These are phyloP conservation scores for Gasterosteus nipponicus DNA, from an alignment of 2,113 vertebrate genomes.

Conservation along the genomic window DNA sequence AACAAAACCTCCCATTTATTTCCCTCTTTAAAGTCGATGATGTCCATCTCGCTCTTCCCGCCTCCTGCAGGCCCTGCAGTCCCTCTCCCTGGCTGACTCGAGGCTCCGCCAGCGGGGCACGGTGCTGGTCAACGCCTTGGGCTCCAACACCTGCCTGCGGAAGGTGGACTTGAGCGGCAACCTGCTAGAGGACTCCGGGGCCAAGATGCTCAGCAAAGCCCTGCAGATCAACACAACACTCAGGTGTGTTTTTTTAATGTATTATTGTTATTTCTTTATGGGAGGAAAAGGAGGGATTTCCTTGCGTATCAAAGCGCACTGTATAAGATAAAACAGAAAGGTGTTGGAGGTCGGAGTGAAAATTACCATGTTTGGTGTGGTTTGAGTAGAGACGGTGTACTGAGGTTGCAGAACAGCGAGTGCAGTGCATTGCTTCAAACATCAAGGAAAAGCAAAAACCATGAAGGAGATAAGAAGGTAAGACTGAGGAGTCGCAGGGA, in stretches of 20 bases:
- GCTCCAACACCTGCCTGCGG: slow-evolving; percentile 88
- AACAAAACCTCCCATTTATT: not conserved
- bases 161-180: slow-evolving; percentile 92
- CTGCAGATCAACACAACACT: slow-evolving; percentile 92
- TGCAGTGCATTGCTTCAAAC: slow-evolving; percentile 32
- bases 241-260: slow-evolving; percentile 76
- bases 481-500: slow-evolving; percentile 11
- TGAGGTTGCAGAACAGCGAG: slow-evolving; percentile 20
- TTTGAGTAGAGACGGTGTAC: slow-evolving; percentile 14
- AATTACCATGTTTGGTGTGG: slow-evolving; percentile 25
- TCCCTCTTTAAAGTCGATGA: not conserved
- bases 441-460: not conserved
- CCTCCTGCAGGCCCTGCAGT: slow-evolving; percentile 83
- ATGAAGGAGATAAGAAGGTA: slow-evolving; percentile 34
- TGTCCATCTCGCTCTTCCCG: not conserved
- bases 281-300: not conserved
- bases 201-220: slow-evolving; percentile 93
- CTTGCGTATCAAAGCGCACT: not conserved
- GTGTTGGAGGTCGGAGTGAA: slow-evolving; percentile 32
- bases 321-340: not conserved
- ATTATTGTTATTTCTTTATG: not conserved
- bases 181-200: slow-evolving; percentile 89
- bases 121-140: slow-evolving; percentile 89
- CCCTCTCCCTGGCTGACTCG: slow-evolving; percentile 88
- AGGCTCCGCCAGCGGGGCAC: slow-evolving; percentile 88